A percentile compares a stretch with the other conserved stretches of the same genome.
Conservation (phyloP, 2,797 vertebrate species). For the Muscicapa comitata region DNA sequence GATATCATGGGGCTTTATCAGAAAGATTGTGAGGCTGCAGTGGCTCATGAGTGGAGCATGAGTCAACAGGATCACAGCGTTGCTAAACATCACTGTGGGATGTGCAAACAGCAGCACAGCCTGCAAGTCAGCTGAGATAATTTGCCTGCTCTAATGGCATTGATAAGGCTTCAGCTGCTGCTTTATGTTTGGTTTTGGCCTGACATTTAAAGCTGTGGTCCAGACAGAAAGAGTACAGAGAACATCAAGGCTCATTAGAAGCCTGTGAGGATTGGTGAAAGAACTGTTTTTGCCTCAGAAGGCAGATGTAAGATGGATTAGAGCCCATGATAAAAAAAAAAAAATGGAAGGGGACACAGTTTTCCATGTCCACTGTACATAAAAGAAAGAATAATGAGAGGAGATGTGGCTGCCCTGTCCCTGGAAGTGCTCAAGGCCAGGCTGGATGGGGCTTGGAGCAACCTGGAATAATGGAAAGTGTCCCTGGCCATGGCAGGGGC, state of each 20-base stretch:
- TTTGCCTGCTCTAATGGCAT: not conserved
- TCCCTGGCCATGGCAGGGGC: not conserved
- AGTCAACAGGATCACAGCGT: not conserved
- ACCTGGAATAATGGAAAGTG: accelerated
- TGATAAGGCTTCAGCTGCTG: slow-evolving; percentile 17
- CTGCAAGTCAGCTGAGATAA: slow-evolving; percentile 14
- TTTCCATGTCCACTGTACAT: not conserved
- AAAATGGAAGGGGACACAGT: not conserved
- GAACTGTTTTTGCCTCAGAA: not conserved
- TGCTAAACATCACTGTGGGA: not conserved
- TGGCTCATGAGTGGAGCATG: not conserved
- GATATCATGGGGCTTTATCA: not conserved
- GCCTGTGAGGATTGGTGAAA: not conserved
- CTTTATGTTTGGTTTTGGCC: not conserved
- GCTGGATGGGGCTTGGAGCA: not conserved
- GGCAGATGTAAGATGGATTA: not conserved
- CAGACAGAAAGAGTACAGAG: not conserved
- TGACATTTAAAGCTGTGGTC: not conserved
- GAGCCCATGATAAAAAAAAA: not conserved
- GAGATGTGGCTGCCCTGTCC: not conserved
- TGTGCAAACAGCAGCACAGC: slow-evolving; percentile 22
- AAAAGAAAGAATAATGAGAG: not conserved
- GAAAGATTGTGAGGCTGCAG: not conserved
- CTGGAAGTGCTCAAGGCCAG: not conserved
- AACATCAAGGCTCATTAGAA: not conserved